Evolutionary conservation across 2,888 invertebrate species (phyloP).

Genomic region (Celastrina argiolus): DNA sequence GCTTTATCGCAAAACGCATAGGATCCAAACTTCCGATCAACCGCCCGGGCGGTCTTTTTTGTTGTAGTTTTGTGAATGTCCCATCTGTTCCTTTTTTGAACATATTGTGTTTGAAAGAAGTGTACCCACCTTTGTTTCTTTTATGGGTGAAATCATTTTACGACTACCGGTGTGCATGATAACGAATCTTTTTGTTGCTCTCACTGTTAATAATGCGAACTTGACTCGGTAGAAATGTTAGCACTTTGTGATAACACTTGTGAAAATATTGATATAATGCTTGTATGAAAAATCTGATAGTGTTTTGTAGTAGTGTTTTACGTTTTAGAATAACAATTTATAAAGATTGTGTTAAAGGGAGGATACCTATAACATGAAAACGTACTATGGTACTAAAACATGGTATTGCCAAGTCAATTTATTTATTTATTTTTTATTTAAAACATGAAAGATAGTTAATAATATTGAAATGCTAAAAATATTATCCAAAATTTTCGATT

Average conservation of each 20-base stretch:
- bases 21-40: constrained; percentile 44
- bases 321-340: not conserved
- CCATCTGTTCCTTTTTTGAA: constrained; percentile 72
- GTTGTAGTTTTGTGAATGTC: constrained; percentile 57
- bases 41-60: constrained; percentile 54
- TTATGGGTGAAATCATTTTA: constrained; percentile 33
- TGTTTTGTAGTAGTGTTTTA: not conserved
- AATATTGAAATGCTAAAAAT: too few relatives aligned
- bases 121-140: constrained; percentile 59
- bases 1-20: constrained; percentile 42
- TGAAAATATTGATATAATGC: constrained; percentile 7
- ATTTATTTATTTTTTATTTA: too few relatives aligned
- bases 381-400: too few relatives aligned
- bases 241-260: not conserved
- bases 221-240: constrained; percentile 13
- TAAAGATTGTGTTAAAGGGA: too few relatives aligned
- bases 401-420: too few relatives aligned
- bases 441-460: too few relatives aligned
- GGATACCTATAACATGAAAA: too few relatives aligned
- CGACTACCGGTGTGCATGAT: constrained; percentile 40
- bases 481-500: too few relatives aligned
- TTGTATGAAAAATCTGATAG: not conserved
- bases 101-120: constrained; percentile 57
- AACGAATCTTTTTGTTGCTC: constrained; percentile 16
- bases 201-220: constrained; percentile 15